Evolutionary conservation across 2,888 invertebrate species (phyloP).

Genomic region (Tuta absoluta): DNA sequence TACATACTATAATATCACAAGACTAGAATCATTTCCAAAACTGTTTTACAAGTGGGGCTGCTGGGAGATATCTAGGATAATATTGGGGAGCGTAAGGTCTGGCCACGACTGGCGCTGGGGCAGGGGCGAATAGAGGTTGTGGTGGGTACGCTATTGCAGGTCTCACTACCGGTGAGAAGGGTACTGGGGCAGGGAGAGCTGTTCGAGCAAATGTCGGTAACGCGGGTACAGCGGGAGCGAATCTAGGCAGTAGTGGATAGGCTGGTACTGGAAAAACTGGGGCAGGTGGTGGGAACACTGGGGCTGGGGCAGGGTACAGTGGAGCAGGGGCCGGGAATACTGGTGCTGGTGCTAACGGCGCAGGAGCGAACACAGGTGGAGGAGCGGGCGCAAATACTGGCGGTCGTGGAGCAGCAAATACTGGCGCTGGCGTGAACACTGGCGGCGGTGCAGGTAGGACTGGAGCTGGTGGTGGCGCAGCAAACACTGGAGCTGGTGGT

Average conservation of each 20-base stretch:
- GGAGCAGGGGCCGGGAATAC: slow-evolving; percentile 28
- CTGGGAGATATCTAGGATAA: slow-evolving; percentile 39
- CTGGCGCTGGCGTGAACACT: slow-evolving; percentile 32
- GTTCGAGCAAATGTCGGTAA: slow-evolving; percentile 26
- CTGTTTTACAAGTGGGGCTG: slow-evolving; percentile 54
- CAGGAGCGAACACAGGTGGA: slow-evolving; percentile 29
- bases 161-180: slow-evolving; percentile 19
- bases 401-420: slow-evolving; percentile 27
- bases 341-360: slow-evolving; percentile 22
- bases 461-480: slow-evolving; percentile 39
- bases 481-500: slow-evolving; percentile 32
- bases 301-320: slow-evolving; percentile 24
- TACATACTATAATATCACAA: slow-evolving; percentile 28
- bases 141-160: slow-evolving; percentile 33
- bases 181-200: slow-evolving; percentile 22
- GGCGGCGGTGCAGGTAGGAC: slow-evolving; percentile 38
- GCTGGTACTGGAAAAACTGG: slow-evolving; percentile 26
- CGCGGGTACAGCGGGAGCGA: slow-evolving; percentile 26
- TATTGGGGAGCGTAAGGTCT: slow-evolving; percentile 7
- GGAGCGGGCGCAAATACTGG: slow-evolving; percentile 30
- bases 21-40: slow-evolving; percentile 66
- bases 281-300: slow-evolving; percentile 28
- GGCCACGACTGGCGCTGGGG: slow-evolving; percentile 34
- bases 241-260: slow-evolving; percentile 12
- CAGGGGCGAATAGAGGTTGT: slow-evolving; percentile 26